Conservation (phyloP, 2,888 invertebrate species). For the Pegoplata infirma region DNA sequence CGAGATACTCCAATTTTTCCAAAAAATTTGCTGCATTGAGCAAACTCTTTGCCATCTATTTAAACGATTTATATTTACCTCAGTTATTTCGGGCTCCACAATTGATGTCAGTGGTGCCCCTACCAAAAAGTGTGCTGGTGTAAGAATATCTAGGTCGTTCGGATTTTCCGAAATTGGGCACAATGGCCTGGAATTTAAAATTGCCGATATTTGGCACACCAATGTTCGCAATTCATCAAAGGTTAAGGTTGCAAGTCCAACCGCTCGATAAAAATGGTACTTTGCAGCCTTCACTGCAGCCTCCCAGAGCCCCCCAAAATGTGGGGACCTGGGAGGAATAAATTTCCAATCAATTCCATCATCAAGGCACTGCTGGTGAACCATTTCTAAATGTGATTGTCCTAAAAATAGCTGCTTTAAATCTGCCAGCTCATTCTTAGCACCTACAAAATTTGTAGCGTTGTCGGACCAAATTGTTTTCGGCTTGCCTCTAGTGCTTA, state of each 20-base stretch:
- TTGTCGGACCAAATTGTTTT: slow-evolving; percentile 41
- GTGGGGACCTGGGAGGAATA: not conserved
- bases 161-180: not conserved
- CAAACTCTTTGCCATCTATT: too few relatives aligned
- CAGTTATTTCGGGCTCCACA: too few relatives aligned
- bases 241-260: not conserved
- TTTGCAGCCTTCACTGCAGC: not conserved
- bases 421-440: slow-evolving; percentile 32
- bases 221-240: not conserved
- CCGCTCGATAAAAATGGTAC: not conserved
- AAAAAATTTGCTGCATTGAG: not conserved
- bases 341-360: not conserved
- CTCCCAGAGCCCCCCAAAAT: not conserved
- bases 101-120: too few relatives aligned
- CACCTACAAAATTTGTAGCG: slow-evolving; percentile 48
- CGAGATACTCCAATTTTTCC: not conserved
- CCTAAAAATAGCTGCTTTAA: slow-evolving; percentile 29
- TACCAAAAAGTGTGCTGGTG: too few relatives aligned
- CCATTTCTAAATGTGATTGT: not conserved
- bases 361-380: not conserved
- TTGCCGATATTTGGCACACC: not conserved
- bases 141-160: not conserved
- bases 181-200: slow-evolving; percentile 6
- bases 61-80: too few relatives aligned
- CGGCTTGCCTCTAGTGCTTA: slow-evolving; percentile 20